Evolutionary conservation across 2,797 vertebrate genomes (phyloP).

Genomic region (Anguilla obscura): DNA sequence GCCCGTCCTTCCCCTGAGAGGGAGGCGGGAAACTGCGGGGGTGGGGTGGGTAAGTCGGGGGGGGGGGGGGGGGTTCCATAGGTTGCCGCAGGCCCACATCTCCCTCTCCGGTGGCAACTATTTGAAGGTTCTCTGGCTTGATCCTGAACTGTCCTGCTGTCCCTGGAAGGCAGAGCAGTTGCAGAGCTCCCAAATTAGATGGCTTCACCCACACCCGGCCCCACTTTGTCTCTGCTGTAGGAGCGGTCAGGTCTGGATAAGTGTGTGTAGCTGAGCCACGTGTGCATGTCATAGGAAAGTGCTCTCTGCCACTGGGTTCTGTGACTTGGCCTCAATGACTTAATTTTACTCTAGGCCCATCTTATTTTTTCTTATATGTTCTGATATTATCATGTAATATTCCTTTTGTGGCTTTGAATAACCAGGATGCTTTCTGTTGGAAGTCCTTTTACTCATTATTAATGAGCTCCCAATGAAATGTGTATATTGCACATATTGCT

Average conservation of each 20-base stretch:
- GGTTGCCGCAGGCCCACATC: constrained; percentile 19
- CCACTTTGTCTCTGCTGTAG: constrained; percentile 63
- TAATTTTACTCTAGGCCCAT: not conserved
- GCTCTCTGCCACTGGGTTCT: constrained; percentile 28
- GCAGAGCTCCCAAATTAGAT: constrained; percentile 69
- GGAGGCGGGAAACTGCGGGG: constrained; percentile 8
- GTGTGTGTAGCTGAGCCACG: constrained; percentile 55
- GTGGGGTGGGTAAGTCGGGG: not conserved
- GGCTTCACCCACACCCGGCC: constrained; percentile 46
- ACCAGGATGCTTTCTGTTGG: not conserved
- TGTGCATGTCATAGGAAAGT: constrained; percentile 70
- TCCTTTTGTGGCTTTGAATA: not conserved
- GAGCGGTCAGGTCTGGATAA: constrained; percentile 57
- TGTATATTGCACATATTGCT: not conserved
- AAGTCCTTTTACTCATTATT: not conserved
- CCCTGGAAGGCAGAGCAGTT: constrained; percentile 54
- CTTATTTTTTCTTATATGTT: not conserved
- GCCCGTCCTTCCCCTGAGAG: constrained; percentile 37
- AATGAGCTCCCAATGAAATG: not conserved
- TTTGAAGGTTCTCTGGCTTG: constrained; percentile 51
- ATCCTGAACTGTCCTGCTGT: constrained; percentile 46
- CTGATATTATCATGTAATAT: not conserved
- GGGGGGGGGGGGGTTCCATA: too few relatives aligned
- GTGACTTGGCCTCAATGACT: not conserved
- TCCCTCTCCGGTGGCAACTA: constrained; percentile 42